These are phyloP conservation scores for Cyclophora punctaria DNA, from an alignment of 2,888 invertebrate genomes.

Conservation along the genomic window DNA sequence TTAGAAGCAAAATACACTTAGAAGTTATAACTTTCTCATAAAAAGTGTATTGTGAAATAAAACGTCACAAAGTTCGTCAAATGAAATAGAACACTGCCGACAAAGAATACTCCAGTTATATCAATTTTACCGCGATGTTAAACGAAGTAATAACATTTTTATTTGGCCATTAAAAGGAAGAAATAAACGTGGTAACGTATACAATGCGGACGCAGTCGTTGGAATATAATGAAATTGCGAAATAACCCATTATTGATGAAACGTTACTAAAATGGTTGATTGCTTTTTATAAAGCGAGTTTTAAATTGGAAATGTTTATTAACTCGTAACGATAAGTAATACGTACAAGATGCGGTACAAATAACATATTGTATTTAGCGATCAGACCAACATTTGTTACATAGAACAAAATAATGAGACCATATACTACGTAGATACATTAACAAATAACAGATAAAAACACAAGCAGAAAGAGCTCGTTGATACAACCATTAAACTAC, in stretches of 20 bases:
- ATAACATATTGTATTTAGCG: too few relatives aligned
- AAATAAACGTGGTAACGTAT: slow-evolving; percentile 30
- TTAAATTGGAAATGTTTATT: too few relatives aligned
- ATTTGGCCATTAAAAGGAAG: slow-evolving; percentile 39
- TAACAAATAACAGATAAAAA: too few relatives aligned
- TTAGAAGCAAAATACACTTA: slow-evolving; percentile 8
- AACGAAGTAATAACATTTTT: slow-evolving; percentile 52
- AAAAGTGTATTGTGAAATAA: slow-evolving; percentile 24
- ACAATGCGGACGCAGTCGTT: slow-evolving; percentile 21
- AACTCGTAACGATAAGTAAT: not conserved
- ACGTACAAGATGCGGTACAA: not conserved
- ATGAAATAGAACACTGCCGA: slow-evolving; percentile 36
- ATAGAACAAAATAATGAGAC: too few relatives aligned
- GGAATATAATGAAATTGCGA: slow-evolving; percentile 28
- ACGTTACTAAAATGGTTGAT: slow-evolving; percentile 13
- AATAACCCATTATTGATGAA: slow-evolving; percentile 21
- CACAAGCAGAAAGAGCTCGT: too few relatives aligned
- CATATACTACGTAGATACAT: too few relatives aligned
- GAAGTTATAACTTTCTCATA: slow-evolving; percentile 16
- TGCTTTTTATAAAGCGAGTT: not conserved
- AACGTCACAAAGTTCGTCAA: slow-evolving; percentile 28
- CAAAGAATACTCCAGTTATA: slow-evolving; percentile 43
- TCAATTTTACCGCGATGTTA: slow-evolving; percentile 47
- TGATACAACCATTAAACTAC: too few relatives aligned
- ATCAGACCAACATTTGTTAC: too few relatives aligned